Conservation (phyloP, 2,797 vertebrate species). For the Cyprinella venusta region DNA sequence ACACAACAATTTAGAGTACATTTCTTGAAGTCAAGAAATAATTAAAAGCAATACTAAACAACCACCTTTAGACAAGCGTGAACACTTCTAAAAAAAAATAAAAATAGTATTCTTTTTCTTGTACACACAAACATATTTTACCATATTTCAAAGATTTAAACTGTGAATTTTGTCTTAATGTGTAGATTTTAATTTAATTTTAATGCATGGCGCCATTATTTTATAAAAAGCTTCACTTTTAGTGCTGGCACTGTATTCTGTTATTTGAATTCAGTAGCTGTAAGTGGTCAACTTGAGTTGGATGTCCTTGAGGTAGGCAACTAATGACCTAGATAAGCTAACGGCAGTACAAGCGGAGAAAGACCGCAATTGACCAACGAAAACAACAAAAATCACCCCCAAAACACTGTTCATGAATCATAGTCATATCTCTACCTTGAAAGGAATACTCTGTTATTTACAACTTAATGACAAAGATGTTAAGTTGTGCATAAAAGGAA, state of each 20-base stretch:
- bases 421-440: neutral
- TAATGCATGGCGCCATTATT: neutral
- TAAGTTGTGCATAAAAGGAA: neutral
- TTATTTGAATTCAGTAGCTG: slow-evolving; percentile 6
- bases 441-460: neutral
- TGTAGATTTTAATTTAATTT: neutral
- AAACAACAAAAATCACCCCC: neutral
- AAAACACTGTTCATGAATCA: neutral
- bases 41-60: neutral
- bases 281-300: slow-evolving; percentile 18
- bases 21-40: neutral
- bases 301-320: slow-evolving; percentile 22
- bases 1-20: neutral
- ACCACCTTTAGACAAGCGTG: neutral
- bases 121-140: neutral
- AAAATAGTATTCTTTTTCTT: neutral
- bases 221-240: neutral
- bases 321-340: slow-evolving; percentile 21
- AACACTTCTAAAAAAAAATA: neutral
- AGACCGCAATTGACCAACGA: neutral
- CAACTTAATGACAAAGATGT: neutral
- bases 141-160: neutral
- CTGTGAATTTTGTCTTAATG: neutral
- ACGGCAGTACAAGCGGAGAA: neutral
- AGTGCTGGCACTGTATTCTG: neutral